Evolutionary conservation across 2,113 vertebrate species (phyloP).

Genomic region (Ochotona curzoniae): DNA sequence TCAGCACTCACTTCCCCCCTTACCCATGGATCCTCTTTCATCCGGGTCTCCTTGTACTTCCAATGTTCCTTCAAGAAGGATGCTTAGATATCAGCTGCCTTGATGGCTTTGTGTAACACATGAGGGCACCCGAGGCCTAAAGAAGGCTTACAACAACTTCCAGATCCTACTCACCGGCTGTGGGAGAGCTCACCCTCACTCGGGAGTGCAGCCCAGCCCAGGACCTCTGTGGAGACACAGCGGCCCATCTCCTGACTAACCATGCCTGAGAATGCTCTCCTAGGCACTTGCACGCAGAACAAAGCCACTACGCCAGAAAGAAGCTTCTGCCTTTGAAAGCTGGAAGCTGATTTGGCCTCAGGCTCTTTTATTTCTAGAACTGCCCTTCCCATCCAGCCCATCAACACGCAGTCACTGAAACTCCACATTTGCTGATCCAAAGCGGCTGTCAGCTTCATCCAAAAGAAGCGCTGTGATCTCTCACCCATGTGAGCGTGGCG

Average conservation of each 20-base stretch:
- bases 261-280: background rate
- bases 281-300: background rate
- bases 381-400: fast-evolving
- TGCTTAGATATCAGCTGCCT: background rate
- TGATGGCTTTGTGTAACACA: background rate
- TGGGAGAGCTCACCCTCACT: too few relatives aligned
- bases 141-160: fast-evolving
- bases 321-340: background rate
- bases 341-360: background rate
- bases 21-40: background rate
- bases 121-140: background rate
- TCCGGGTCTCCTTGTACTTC: background rate
- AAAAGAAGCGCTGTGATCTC: background rate
- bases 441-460: constrained; percentile 15
- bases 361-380: background rate
- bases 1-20: fast-evolving
- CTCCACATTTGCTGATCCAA: background rate
- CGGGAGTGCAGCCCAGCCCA: background rate
- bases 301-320: background rate
- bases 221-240: background rate
- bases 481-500: background rate
- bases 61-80: too few relatives aligned
- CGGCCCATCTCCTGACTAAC: background rate
- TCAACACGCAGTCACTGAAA: background rate
- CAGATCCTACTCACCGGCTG: background rate